These are phyloP conservation scores for Corvus cornix DNA, from an alignment of 2,113 vertebrate genomes.

Conservation along the genomic window DNA sequence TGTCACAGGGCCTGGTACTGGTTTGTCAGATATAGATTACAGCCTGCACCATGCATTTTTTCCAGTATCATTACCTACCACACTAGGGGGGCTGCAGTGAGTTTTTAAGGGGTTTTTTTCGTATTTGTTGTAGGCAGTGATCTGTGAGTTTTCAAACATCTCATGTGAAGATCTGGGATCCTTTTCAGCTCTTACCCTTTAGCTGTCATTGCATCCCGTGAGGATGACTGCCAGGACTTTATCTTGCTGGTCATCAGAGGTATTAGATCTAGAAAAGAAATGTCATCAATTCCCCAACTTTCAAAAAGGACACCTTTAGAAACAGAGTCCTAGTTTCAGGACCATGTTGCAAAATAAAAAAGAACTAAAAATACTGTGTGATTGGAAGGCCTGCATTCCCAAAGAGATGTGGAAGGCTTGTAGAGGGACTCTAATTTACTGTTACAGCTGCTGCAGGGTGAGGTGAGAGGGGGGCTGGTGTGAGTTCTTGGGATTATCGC, in stretches of 20 bases:
- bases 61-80: background rate
- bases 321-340: background rate
- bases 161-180: background rate
- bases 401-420: background rate
- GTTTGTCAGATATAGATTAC: background rate
- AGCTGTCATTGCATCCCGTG: background rate
- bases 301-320: background rate
- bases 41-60: background rate
- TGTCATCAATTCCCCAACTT: background rate
- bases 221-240: background rate
- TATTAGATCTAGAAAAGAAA: background rate
- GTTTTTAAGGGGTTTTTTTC: background rate
- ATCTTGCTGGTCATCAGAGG: background rate
- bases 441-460: background rate
- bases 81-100: background rate
- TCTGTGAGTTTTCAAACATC: background rate
- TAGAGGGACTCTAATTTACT: background rate
- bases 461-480: background rate
- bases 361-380: background rate
- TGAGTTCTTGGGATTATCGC: accelerated
- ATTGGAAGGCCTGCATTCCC: background rate
- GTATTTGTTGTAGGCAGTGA: background rate
- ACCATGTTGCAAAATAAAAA: background rate
- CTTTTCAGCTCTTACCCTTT: background rate
- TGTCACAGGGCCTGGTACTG: background rate